A percentile compares a stretch with the other conserved stretches of the same genome.
Evolutionary conservation across 2,888 invertebrate species (phyloP).

Genomic region (Trissolcus brochymenae): DNA sequence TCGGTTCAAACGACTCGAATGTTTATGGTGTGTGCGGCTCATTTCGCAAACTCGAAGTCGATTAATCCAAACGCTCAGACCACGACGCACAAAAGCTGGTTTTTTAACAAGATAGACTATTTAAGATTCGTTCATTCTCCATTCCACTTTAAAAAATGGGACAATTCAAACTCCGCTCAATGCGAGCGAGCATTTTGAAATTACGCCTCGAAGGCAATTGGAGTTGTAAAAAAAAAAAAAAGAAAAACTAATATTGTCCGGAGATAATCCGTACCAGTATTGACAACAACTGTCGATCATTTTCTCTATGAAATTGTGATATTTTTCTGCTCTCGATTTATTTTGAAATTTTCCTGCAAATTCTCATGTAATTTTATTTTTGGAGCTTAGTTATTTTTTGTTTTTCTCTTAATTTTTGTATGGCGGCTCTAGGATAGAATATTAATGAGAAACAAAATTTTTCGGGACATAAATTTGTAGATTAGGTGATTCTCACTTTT

Average conservation of each 20-base stretch:
- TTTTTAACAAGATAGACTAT: slow-evolving; percentile 1
- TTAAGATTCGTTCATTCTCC: background rate
- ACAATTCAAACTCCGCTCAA: no score
- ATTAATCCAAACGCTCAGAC: slow-evolving; percentile 75
- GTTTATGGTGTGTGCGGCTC: slow-evolving; percentile 84
- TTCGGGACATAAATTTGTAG: no score
- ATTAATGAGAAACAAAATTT: background rate
- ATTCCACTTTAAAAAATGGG: no score
- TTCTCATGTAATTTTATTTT: background rate
- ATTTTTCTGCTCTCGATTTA: background rate
- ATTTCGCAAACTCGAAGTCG: slow-evolving; percentile 87
- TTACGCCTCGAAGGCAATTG: no score
- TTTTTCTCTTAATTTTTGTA: background rate
- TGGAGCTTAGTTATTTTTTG: background rate
- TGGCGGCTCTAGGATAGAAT: background rate
- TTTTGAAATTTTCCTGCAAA: background rate
- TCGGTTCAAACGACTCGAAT: slow-evolving; percentile 80
- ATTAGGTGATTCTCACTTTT: no score
- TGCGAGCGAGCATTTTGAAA: no score
- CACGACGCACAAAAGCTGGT: background rate
- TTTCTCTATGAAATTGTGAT: slow-evolving; percentile 3
- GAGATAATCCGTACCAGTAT: background rate
- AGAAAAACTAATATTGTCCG: background rate
- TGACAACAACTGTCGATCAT: background rate
- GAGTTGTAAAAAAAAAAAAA: background rate